Evolutionary conservation across 1,140 invertebrate genomes (phyloP).

Genomic region (Riptortus pedestris): DNA sequence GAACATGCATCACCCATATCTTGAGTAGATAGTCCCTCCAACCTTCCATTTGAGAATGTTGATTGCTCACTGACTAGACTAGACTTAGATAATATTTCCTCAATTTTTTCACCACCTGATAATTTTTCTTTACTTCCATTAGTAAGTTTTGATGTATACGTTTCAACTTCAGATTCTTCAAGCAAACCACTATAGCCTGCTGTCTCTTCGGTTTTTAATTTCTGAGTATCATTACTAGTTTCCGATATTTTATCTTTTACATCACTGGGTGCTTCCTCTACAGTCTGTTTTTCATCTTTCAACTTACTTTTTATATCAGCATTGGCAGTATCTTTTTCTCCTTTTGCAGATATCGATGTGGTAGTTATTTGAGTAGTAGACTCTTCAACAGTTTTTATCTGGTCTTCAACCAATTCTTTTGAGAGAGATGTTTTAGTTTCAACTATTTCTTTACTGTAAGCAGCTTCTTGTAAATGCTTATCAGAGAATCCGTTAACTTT

Average conservation of each 20-base stretch:
- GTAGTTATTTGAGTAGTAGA: background rate
- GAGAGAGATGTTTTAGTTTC: background rate
- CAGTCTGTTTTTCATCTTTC: constrained; percentile 7
- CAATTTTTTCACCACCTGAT: background rate
- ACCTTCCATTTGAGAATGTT: no score
- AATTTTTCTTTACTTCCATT: background rate
- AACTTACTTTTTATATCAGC: constrained; percentile 1
- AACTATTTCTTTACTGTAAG: background rate
- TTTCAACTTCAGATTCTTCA: no score
- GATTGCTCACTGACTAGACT: no score
- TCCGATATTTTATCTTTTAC: background rate
- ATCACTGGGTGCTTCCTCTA: background rate
- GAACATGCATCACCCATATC: no score
- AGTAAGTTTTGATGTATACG: background rate
- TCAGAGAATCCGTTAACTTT: background rate
- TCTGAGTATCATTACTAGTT: no score
- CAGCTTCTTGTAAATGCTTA: no score
- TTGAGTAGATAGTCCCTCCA: no score
- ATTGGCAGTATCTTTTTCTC: constrained; percentile 17
- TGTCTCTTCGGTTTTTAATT: no score
- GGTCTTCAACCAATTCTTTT: background rate
- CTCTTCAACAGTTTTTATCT: background rate
- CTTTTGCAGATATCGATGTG: background rate
- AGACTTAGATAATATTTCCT: no score
- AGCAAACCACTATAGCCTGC: no score